Base-by-base conservation (phyloP, 2,113 vertebrate species). In the Nicator chloris region DNA sequence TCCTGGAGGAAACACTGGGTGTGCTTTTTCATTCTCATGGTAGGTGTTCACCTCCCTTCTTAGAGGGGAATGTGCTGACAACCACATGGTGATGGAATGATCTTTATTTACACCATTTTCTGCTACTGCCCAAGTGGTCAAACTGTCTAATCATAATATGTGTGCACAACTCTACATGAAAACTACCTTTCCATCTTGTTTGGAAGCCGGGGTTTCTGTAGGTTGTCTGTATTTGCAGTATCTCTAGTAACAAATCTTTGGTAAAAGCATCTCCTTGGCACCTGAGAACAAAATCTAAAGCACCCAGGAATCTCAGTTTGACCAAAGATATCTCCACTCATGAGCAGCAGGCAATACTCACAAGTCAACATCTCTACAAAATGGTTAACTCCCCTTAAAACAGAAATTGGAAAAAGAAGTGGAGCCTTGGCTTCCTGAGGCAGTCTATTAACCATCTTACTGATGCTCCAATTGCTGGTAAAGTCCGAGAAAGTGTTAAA, bases 401-500 rank as follows among this genome's bases (percentile, higher is more conserved):
- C 16, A 59, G 45, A 50, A 30, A 26, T 11, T 15, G 22, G 23
- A 44, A 81, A 37, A 54, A 56, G 15, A 35, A 22, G 3, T 4
- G 13, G 37, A 84, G 22, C 8, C 63, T 88, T 75, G 65, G 19
- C 45, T 83, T 94, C 64, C 56, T 78, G n/a, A 63, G n/a, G 49
- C 47, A 85, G 21, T 17, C 49, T 47, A 59, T 82, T 59, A 61
- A 26, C 45, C 45, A 63, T 77, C 37, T 61, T 61, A 51, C 16
- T 8, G 7, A 33, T n/a, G 22, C 5, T 78, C 37, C 70, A 54
- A 7, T 15, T 85, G 45, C 40, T 82, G 57, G 82, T 82, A 82
- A 91, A 89, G n/a, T 79, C 49, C 57, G 82, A 60, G 65, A 85
- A 92, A 90, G 92, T 63, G 16, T 61, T 87, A 85, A 76, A 90